Percentiles rank a stretch among this genome's conserved stretches.
phyloP scores from a whole-genome alignment of 1,140 invertebrate species.

The Camponotus pennsylvanicus region DNA sequence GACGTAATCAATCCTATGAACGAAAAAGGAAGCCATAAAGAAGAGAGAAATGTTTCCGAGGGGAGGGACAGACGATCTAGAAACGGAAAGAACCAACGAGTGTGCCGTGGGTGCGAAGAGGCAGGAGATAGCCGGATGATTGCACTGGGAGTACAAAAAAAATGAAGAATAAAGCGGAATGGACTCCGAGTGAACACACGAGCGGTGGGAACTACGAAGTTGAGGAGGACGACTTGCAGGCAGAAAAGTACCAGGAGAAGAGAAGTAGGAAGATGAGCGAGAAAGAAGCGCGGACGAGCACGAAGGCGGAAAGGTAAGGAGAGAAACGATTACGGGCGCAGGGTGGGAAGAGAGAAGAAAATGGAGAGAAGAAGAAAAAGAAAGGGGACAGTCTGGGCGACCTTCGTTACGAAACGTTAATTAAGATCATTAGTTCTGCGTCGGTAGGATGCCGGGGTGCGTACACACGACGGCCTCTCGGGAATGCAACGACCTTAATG shows the following conservation, averaged over 20 bases:
- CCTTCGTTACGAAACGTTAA: conserved; percentile 84
- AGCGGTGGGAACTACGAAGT: conserved; percentile 52
- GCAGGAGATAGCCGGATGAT: conserved; percentile 8
- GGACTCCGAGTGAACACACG: conserved; percentile 36
- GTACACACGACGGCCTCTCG: conserved; percentile 78
- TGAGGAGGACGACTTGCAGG: neutral
- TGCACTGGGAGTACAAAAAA: conserved; percentile 28
- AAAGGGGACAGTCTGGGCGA: conserved; percentile 69
- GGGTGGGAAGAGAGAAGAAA: neutral
- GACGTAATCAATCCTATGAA: conserved; percentile 49
- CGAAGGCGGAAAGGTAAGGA: conserved; percentile 41
- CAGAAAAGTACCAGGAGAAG: conserved; percentile 39
- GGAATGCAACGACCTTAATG: conserved; percentile 80
- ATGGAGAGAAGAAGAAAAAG: conserved; percentile 56
- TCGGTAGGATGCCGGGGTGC: conserved; percentile 78
- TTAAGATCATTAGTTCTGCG: conserved; percentile 85
- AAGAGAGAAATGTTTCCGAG: conserved; percentile 25
- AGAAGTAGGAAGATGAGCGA: neutral
- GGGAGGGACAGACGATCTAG: conserved; percentile 33
- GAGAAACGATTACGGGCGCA: conserved; percentile 1
- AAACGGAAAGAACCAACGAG: conserved; percentile 37
- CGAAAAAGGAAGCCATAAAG: conserved; percentile 28
- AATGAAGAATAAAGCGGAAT: conserved; percentile 47
- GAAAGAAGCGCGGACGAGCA: conserved; percentile 43
- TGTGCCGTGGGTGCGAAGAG: conserved; percentile 33